Base-by-base conservation (phyloP, 2,113 vertebrate genomes). In the Artemisiospiza belli region DNA sequence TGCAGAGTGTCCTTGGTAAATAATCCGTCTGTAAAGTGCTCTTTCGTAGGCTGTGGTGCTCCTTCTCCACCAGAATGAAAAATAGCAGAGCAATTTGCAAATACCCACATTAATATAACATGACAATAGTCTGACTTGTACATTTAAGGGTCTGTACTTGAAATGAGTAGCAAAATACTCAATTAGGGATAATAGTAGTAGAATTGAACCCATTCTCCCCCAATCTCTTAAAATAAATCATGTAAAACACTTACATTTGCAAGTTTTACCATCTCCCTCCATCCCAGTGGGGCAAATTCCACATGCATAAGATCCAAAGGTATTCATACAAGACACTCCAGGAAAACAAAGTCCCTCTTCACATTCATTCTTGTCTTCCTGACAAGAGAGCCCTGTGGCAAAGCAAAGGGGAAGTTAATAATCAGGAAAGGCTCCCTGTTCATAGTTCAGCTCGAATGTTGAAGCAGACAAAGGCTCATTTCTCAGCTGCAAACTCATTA, bases 331-430 rank as follows among this genome's bases (percentile, higher is more conserved):
- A 85, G 62, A 94, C 54, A 97, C 97, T 85, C 98, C 98, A 25
- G 93, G 97, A 93, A 98, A 98, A 94, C 98, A 98, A 15, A 95
- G 96, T 6, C 43, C 94, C 74, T 94, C 96, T 78, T 98, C 96
- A 47, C 97, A 98, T 95, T 98, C 98, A 7, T 98, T 97, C 80
- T 97, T 79, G 77, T 98, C 97, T 90, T 98, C 97, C 95, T 97
- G 94, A 96, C 97, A 99, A 3, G 88, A 97, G 30, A 89, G 35
- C 62, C 98, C 98, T 98, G 90, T 92, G 70, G 79, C 86, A 95
- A 83, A 96, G 90, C 82, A 92, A 88, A 89, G 20, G 37, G 41
- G 44, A 87, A 61, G 61, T 90, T 91, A 94, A 92, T 93, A 89
- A 95, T 85, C 67, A 87, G 72, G 74, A 81, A 91, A 68, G 39